phyloP scores from a whole-genome alignment of 2,888 invertebrate genomes.

The Isoperla grammatica region DNA sequence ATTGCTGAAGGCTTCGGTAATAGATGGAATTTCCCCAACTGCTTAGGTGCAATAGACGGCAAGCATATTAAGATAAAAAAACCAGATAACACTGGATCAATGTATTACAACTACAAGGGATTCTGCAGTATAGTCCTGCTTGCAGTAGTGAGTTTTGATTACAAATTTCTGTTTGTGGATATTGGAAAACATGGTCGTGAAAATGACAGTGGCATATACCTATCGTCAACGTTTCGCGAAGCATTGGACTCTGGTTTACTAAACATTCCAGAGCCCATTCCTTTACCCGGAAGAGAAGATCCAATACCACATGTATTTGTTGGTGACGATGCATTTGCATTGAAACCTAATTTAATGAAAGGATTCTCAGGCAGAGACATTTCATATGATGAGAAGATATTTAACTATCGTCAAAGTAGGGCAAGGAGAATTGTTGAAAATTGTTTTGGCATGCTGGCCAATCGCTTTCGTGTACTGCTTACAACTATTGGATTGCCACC shows the following conservation, averaged over 20 bases:
- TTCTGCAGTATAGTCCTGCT: slow-evolving; percentile 13
- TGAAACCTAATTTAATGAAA: slow-evolving; percentile 15
- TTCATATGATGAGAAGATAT: slow-evolving; percentile 24
- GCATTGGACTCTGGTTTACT: not conserved
- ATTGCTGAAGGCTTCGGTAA: slow-evolving; percentile 9
- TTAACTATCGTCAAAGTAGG: slow-evolving; percentile 27
- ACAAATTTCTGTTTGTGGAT: slow-evolving; percentile 16
- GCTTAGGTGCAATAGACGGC: slow-evolving; percentile 18
- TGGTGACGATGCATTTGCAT: slow-evolving; percentile 40
- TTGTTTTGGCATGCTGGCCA: slow-evolving; percentile 30
- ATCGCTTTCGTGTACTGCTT: slow-evolving; percentile 28
- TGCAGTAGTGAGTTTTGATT: slow-evolving; percentile 13
- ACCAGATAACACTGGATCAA: slow-evolving; percentile 4
- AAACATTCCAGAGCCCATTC: slow-evolving; percentile 7
- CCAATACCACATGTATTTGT: slow-evolving; percentile 40
- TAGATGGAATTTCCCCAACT: slow-evolving; percentile 16
- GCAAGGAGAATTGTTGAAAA: slow-evolving; percentile 25
- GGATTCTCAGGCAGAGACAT: slow-evolving; percentile 10
- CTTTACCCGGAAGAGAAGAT: slow-evolving; percentile 18
- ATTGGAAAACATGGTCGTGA: slow-evolving; percentile 14
- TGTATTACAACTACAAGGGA: slow-evolving; percentile 16
- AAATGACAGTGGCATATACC: slow-evolving; percentile 18
- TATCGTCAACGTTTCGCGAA: not conserved
- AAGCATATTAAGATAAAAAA: slow-evolving; percentile 11
- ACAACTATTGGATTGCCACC: slow-evolving; percentile 26